Evolutionary conservation across 2,113 vertebrate genomes (phyloP), one percentile per base, ranked within the genome.

Genomic region (Etheostoma cragini): DNA sequence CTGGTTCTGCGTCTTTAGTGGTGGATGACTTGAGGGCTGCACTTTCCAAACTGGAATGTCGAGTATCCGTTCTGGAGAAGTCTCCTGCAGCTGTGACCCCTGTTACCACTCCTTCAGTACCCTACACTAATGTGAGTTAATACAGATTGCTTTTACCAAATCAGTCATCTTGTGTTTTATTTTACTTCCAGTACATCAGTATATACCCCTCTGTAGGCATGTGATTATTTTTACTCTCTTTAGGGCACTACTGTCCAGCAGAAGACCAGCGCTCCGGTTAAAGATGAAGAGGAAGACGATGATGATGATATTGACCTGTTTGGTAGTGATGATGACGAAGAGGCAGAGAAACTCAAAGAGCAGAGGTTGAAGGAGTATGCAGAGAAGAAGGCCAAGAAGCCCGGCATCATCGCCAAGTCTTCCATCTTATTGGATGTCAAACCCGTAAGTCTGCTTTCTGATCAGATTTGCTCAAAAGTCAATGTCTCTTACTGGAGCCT

Each of bases 401-500:
- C 97, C 0, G 83, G 84, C 0, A 73, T 98, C 56, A 96, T 98
- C 17, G 98, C 98, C 87, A 99, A 99, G 88, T 99, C 98, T 22
- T 99, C 97, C 35, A 98, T 99, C 90, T 94, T 99, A 8, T 86
- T 99, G 86, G 98, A 99, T 0, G 97, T 99, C 61, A 99, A 99
- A 71, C 98, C 98, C 0, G 98, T 99, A 93, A 90, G 97, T 81
- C 21, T 10, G 8, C 15, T 0, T 8, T 38, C 16, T 8, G 26
- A 46, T 4, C 8, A 12, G 21, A 26, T 77, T 49, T 24, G 38
- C 45, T 50, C 21, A 33, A n/a, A 24, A 8, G 4, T 33, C 35
- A 33, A 11, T 11, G 5, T 68, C 22, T 35, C 46, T 6, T 16
- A 30, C 45, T 47, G 57, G 19, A 78, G 24, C 49, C 13, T 11